A percentile compares a stretch with the other conserved stretches of the same genome.
These are phyloP conservation scores for Sorex fumeus DNA, from an alignment of 2,113 vertebrate genomes.

Conservation along the genomic window DNA sequence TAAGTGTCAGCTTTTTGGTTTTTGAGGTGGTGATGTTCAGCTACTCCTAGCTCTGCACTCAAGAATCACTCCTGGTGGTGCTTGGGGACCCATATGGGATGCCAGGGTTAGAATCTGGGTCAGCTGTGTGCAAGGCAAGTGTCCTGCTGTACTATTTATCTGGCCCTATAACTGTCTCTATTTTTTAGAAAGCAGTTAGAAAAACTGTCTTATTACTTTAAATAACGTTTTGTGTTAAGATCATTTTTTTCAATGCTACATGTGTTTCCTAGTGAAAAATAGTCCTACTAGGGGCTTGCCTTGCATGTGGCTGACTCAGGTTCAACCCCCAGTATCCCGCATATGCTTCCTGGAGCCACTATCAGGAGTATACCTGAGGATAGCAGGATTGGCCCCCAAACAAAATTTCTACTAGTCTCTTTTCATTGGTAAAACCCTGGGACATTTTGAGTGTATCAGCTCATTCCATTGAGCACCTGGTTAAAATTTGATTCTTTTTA, in stretches of 20 bases:
- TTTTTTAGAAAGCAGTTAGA: constrained; percentile 40
- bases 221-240: constrained; percentile 19
- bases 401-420: not conserved
- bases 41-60: too few relatives aligned
- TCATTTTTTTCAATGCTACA: not conserved
- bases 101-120: too few relatives aligned
- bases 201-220: constrained; percentile 21
- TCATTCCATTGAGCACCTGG: not conserved
- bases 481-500: constrained; percentile 65
- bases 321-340: too few relatives aligned
- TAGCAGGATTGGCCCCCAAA: not conserved
- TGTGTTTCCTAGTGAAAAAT: not conserved
- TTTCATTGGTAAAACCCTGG: constrained; percentile 2
- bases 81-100: too few relatives aligned
- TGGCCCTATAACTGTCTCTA: not conserved
- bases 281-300: not conserved
- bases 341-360: too few relatives aligned
- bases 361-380: too few relatives aligned
- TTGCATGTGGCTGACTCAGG: not conserved
- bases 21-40: too few relatives aligned
- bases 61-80: too few relatives aligned
- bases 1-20: too few relatives aligned
- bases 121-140: too few relatives aligned
- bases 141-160: too few relatives aligned
- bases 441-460: constrained; percentile 2